phyloP scores from a whole-genome alignment of 92 coral and sea anemone species.

The Micromussa lordhowensis region DNA sequence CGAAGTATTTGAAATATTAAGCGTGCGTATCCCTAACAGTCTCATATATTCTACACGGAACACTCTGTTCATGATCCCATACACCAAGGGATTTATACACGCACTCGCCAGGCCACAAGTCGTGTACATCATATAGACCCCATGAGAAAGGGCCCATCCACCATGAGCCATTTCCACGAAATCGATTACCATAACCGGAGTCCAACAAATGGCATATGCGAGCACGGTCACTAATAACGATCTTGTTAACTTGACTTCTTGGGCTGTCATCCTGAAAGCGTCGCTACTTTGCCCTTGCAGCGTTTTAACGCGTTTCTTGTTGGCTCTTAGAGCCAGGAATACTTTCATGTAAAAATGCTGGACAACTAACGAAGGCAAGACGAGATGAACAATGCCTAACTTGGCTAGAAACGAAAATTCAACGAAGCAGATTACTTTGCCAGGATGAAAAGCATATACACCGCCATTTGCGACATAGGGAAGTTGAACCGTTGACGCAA shows the following conservation, averaged over 20 bases:
- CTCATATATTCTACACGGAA: slow-evolving; percentile 14
- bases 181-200: slow-evolving; percentile 17
- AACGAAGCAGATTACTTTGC: slow-evolving; percentile 35
- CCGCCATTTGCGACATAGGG: slow-evolving; percentile 37
- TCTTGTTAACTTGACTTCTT: slow-evolving; percentile 13
- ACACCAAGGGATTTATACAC: slow-evolving; percentile 20
- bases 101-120: slow-evolving; percentile 5
- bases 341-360: slow-evolving; percentile 16
- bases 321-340: slow-evolving; percentile 7
- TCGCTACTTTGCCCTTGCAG: not conserved
- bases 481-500: slow-evolving; percentile 37
- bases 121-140: slow-evolving; percentile 2
- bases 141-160: slow-evolving; percentile 22
- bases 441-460: slow-evolving; percentile 44
- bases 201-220: slow-evolving; percentile 15
- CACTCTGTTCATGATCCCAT: slow-evolving; percentile 19
- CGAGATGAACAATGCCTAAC: not conserved
- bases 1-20: not conserved
- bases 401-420: not conserved
- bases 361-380: not conserved
- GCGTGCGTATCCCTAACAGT: not conserved
- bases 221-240: slow-evolving; percentile 14
- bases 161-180: slow-evolving; percentile 18
- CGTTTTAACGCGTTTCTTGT: not conserved
- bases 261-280: not conserved